Conservation (phyloP, 2,888 invertebrate genomes). For the Dicyrtoma fusca region DNA sequence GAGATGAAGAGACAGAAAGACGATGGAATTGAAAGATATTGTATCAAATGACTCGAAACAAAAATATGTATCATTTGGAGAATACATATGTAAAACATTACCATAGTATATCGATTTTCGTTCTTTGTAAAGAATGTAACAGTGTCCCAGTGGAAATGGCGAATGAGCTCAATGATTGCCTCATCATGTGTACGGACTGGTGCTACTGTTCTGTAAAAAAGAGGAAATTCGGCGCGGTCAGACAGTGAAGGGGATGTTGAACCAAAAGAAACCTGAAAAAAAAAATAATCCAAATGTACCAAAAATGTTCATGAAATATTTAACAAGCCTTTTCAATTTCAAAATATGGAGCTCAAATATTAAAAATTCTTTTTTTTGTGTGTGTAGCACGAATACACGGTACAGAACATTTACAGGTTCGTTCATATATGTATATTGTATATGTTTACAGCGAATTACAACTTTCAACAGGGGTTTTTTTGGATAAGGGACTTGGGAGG, state of each 20-base stretch:
- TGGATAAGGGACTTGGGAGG: no score
- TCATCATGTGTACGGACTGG: conserved; percentile 89
- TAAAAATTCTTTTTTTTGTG: no score
- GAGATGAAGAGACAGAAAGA: not conserved
- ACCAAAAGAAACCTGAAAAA: conserved; percentile 79
- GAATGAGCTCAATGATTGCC: conserved; percentile 81
- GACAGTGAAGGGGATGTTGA: conserved; percentile 87
- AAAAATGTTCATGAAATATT: no score
- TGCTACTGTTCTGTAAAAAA: conserved; percentile 86
- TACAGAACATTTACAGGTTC: no score
- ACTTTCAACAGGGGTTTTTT: no score
- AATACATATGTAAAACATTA: conserved; percentile 57
- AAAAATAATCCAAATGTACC: not conserved
- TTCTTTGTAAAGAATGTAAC: conserved; percentile 87
- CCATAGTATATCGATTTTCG: conserved; percentile 79
- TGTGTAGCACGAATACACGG: no score
- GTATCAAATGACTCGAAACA: no score
- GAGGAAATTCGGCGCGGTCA: conserved; percentile 83
- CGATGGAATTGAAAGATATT: no score
- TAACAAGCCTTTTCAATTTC: not conserved
- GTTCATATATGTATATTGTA: no score
- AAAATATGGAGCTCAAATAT: no score
- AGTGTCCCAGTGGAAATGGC: conserved; percentile 79
- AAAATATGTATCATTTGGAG: no score
- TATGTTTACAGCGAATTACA: no score